Evolutionary conservation across 1,140 invertebrate genomes (phyloP), one percentile per base, ranked within the genome.

Genomic region (Zaprionus davidi): DNA sequence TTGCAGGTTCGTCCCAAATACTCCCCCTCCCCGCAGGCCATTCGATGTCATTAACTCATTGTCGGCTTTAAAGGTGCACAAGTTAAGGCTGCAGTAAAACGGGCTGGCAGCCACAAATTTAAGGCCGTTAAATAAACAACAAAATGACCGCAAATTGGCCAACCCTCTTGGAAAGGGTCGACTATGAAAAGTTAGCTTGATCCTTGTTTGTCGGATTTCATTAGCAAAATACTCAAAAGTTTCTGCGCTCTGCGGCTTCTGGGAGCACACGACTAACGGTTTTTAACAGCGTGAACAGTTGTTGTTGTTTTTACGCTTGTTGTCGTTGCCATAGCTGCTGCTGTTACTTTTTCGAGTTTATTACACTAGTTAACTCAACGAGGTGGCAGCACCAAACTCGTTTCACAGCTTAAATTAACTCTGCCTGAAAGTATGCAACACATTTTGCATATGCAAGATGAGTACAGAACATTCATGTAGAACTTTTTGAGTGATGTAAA

Each of bases 351-450:
- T 31, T 55, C 38, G 59, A 70, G 58, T 58, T 57, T 59, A 34
- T 64, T 64, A 31, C 31, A 41, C 17, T 46, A 36, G 24, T 60
- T 24, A 15, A 28, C 17, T 6, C 24, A 46, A 78, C 66, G 38
- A 49, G 63, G 31, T 88, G 81, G 84, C 84, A 87, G 73, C 84
- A 63, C 84, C 55, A 67, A 73, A 64, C 51, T 58, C 67, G 36
- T 63, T 20, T 60, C 26, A 13, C 1, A 76, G 51, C 53, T 76
- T 71, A 62, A 64, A 56, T 57, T 41, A 5, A 5, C n/a, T 3
- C 36, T 0, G 81, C 84, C 85, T 71, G 46, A 84, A 81, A 88
- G 78, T 90, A 81, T 57, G 66, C 78, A 60, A 59, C 20, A 26
- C 13, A 31, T 78, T 71, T 64, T 20, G n/a, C 20, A 41, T 24